Conservation (phyloP, 2,113 vertebrate genomes). For the Dolichotis patagonum region DNA sequence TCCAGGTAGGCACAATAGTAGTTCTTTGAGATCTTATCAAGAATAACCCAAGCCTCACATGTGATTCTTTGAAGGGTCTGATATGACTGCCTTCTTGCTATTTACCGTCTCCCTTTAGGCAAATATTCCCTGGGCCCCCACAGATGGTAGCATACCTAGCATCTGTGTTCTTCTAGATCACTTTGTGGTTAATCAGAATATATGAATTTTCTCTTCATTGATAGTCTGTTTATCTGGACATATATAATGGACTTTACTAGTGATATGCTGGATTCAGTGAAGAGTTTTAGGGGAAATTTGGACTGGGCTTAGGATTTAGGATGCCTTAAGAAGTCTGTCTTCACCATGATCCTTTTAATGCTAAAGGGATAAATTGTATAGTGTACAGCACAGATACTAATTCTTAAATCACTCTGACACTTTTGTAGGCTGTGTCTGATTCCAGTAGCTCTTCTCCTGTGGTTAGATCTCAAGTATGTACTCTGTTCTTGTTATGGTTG, state of each 20-base stretch:
- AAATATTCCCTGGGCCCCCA: neutral
- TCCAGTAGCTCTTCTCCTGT: neutral
- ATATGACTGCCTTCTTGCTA: neutral
- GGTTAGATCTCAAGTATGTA: neutral
- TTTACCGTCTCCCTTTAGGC: neutral
- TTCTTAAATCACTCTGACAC: neutral
- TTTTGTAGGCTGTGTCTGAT: neutral
- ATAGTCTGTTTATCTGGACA: neutral
- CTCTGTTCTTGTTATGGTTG: neutral
- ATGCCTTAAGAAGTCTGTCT: neutral
- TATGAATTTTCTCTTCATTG: neutral
- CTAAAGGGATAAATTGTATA: neutral
- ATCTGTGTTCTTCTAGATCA: neutral
- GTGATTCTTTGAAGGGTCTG: neutral
- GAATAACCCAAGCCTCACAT: neutral
- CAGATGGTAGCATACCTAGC: neutral
- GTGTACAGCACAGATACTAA: neutral
- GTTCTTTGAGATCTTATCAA: neutral
- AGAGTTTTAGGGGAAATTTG: neutral
- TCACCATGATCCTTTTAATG: neutral
- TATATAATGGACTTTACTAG: neutral
- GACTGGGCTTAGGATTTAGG: neutral
- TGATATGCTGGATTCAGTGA: neutral
- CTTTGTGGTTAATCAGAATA: neutral
- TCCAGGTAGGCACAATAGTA: neutral